Percentiles rank a stretch among this genome's conserved stretches.
Evolutionary conservation across 2,888 invertebrate genomes (phyloP).

Genomic region (Folsomia candida): DNA sequence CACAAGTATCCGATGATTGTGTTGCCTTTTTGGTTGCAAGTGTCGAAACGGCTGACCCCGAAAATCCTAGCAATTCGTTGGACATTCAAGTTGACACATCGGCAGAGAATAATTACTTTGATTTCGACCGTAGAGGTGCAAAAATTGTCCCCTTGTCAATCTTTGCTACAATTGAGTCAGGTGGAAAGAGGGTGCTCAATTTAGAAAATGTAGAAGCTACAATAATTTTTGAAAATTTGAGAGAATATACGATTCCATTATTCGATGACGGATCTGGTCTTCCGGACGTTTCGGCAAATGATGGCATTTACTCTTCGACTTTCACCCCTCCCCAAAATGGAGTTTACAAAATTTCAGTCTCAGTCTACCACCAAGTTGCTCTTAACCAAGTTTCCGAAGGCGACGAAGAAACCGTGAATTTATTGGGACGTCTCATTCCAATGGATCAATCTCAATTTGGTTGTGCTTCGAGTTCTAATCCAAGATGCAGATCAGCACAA

Average conservation of each 20-base stretch:
- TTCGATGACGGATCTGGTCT: constrained; percentile 24
- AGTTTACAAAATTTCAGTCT: constrained; percentile 26
- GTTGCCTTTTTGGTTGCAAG: constrained; percentile 25
- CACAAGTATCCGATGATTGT: constrained; percentile 22
- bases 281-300: constrained; percentile 28
- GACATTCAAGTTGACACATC: constrained; percentile 36
- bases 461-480: constrained; percentile 28
- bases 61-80: constrained; percentile 5
- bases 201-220: constrained; percentile 27
- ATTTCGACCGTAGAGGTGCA: constrained; percentile 29
- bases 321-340: constrained; percentile 29
- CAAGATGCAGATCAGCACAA: constrained; percentile 23
- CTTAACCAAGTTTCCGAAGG: constrained; percentile 9
- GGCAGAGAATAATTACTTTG: constrained; percentile 33
- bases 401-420: constrained; percentile 21
- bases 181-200: constrained; percentile 21
- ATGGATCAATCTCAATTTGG: constrained; percentile 29
- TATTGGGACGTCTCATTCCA: constrained; percentile 26
- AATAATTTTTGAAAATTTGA: constrained; percentile 4
- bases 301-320: constrained; percentile 37
- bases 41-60: not conserved
- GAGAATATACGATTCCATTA: constrained; percentile 19
- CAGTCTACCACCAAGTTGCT: constrained; percentile 2
- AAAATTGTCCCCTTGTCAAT: constrained; percentile 38
- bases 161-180: constrained; percentile 35